phyloP scores from a whole-genome alignment of 1,140 invertebrate species.

The Parasteatoda tepidariorum region DNA sequence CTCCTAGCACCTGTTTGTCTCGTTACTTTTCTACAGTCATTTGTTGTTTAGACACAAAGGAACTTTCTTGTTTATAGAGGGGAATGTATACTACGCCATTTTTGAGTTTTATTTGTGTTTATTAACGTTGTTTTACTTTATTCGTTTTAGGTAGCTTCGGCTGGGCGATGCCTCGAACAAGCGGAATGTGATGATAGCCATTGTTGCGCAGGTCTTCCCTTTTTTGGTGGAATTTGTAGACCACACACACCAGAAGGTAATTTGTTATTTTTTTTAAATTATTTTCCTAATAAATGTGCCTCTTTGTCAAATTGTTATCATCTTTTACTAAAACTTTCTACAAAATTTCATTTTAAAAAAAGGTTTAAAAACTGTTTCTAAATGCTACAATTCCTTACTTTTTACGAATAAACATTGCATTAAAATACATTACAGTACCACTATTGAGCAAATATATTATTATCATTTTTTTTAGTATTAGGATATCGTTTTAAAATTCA shows the following conservation, averaged over 20 bases:
- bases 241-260: background rate
- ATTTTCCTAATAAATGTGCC: background rate
- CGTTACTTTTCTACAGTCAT: too few species aligned
- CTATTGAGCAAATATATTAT: background rate
- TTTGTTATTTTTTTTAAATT: background rate
- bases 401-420: slow-evolving; percentile 17
- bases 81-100: too few species aligned
- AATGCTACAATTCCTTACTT: slow-evolving; percentile 4
- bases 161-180: background rate
- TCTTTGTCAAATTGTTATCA: background rate
- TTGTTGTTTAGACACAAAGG: too few species aligned
- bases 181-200: background rate
- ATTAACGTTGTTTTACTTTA: too few species aligned
- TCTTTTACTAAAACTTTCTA: background rate
- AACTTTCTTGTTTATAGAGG: too few species aligned
- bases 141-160: slow-evolving; percentile 15
- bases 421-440: background rate
- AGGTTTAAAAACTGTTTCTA: background rate
- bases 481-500: too few species aligned
- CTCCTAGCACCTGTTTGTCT: too few species aligned
- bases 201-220: slow-evolving; percentile 17
- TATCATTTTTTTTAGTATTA: too few species aligned
- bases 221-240: slow-evolving; percentile 19
- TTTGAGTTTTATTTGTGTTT: too few species aligned
- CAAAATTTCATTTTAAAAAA: background rate